Base-by-base conservation (phyloP, 2,888 invertebrate genomes). In the Argynnis bischoffii region DNA sequence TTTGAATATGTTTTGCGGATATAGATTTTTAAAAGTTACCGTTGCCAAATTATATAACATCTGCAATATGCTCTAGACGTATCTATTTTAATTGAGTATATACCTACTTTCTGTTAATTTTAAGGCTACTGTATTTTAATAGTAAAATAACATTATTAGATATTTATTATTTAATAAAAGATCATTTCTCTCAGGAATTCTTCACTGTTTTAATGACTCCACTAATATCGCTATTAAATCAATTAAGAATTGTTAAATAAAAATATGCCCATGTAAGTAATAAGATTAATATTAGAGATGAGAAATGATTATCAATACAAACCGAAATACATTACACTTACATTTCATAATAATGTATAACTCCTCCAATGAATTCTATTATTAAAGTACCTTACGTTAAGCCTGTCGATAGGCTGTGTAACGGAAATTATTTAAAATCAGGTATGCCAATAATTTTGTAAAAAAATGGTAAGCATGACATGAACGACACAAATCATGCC, bases 21-120 rank as follows among this genome's bases (percentile, higher is more conserved):
- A 26, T 59, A 41, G 51, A 47, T 41, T 56, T 64, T 67, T 41
- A 55, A 67, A 60, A 26, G 31, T 63, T 57, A 57, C 47, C 41
- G 26, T 63, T 55, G 47, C 55, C 16, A 69, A 65, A 59, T 68
- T 68, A 68, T 64, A 68, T 68, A 68, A 68, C 64, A 68, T 64
- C 67, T 48, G 67, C 67, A 68, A 55, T 50, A 68, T 63, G 67
- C 59, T 48, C 21, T n/a, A 2, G 11, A 41, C 35, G 2, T 41
- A 11, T 41, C 35, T 41, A 41, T 41, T 41, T 8, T 41, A 41
- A 41, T 41, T 41, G 11, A 11, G 35, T 41, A 41, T 41, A 11
- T 11, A 41, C 35, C 35, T 41, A 41, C 35, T 41, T 41, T 11
- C 35, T 41, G 8, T 41, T 41, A 41, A 8, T 41, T 41, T 41